Conservation (phyloP, 2,113 vertebrate genomes). For the Osmerus eperlanus region DNA sequence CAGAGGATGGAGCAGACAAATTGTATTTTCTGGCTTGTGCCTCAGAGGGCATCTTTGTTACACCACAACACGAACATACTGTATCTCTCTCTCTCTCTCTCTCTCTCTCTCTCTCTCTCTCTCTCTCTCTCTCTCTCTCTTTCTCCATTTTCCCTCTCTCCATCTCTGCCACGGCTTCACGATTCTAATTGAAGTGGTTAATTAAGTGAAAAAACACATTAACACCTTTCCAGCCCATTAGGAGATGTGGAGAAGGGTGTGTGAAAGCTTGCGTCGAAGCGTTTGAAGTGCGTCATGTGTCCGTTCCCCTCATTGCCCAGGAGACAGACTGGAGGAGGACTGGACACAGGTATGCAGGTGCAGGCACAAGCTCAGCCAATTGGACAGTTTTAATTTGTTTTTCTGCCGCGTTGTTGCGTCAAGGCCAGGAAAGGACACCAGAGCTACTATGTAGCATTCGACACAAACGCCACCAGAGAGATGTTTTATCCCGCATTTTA, state of each 20-base stretch:
- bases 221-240: conserved; percentile 60
- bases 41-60: conserved; percentile 16
- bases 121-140: background rate
- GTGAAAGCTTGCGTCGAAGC: conserved; percentile 24
- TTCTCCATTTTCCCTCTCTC: conserved; percentile 1
- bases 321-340: conserved; percentile 17
- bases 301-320: conserved; percentile 11
- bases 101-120: background rate
- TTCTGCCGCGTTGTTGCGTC: conserved; percentile 7
- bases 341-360: conserved; percentile 38
- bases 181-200: conserved; percentile 55
- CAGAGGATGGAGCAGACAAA: conserved; percentile 11
- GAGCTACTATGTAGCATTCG: conserved; percentile 16
- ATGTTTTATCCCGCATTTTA: conserved; percentile 37
- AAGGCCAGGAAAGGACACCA: conserved; percentile 1
- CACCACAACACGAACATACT: background rate
- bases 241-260: conserved; percentile 37
- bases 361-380: conserved; percentile 23
- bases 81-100: conserved; percentile 7
- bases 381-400: conserved; percentile 37
- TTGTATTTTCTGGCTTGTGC: conserved; percentile 15
- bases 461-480: conserved; percentile 21
- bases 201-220: conserved; percentile 64
- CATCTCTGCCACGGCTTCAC: conserved; percentile 24
- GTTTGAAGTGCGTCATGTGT: conserved; percentile 21